Conservation (phyloP, 2,113 vertebrate species). For the Carettochelys insculpta region DNA sequence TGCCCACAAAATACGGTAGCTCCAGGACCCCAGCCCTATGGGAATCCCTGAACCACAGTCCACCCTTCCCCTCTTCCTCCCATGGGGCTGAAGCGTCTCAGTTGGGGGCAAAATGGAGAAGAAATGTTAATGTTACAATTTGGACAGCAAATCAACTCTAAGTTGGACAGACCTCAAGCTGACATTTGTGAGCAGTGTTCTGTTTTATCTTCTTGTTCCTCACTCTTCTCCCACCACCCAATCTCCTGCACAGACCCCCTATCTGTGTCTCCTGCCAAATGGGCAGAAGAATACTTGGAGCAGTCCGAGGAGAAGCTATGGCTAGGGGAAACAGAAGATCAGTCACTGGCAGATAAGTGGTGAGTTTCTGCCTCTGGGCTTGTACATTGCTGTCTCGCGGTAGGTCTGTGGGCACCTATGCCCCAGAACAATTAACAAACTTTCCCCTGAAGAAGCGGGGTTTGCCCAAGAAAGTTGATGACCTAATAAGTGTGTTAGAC, state of each 20-base stretch:
- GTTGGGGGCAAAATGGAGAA: no score
- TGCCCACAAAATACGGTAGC: no score
- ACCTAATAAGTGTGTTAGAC: no score
- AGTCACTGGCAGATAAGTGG: slow-evolving; percentile 77
- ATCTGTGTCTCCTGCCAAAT: slow-evolving; percentile 85
- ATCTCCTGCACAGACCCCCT: slow-evolving; percentile 80
- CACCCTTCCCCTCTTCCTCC: no score
- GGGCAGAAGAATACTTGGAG: slow-evolving; percentile 97
- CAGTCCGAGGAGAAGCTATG: slow-evolving; percentile 98
- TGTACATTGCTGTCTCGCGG: not conserved
- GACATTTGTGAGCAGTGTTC: not conserved
- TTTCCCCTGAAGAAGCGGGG: no score
- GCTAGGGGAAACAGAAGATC: slow-evolving; percentile 91
- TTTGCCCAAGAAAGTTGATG: no score
- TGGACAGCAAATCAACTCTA: not conserved
- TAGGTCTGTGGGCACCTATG: not conserved
- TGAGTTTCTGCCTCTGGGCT: slow-evolving; percentile 47
- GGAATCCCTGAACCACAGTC: no score
- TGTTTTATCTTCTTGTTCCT: not conserved
- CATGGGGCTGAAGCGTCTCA: no score
- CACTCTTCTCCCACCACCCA: not conserved
- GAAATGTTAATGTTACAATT: not conserved
- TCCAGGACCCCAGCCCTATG: no score
- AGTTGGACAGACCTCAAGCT: not conserved
- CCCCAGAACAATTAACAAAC: not conserved